Conservation (phyloP, 2,113 vertebrate genomes). For the Hyaena hyaena region DNA sequence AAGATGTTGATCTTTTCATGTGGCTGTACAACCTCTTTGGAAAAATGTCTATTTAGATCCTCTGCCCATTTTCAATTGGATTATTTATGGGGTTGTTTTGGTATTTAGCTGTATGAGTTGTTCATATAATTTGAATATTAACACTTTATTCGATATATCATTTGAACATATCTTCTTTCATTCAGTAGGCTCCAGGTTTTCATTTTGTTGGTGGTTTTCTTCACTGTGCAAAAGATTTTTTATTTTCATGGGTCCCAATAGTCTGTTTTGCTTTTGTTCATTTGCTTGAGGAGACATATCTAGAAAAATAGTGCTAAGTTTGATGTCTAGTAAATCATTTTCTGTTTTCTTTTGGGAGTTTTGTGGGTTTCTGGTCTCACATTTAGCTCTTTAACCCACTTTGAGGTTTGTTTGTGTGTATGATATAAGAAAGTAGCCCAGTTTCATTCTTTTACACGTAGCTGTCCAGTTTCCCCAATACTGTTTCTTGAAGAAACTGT, state of each 20-base stretch:
- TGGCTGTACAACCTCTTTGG: not conserved
- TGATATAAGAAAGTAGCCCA: not conserved
- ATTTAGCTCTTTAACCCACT: not conserved
- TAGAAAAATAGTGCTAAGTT: not conserved
- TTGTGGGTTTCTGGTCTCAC: not conserved
- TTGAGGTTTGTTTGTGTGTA: not conserved
- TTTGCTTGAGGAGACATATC: not conserved
- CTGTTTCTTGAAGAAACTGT: not conserved
- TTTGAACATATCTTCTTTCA: not conserved
- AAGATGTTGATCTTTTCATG: not conserved
- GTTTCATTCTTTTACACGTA: not conserved
- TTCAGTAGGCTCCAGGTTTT: not conserved
- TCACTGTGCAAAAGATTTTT: not conserved
- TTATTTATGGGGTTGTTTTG: not conserved
- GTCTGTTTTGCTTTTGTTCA: not conserved
- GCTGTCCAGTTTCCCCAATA: not conserved
- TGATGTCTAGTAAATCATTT: not conserved
- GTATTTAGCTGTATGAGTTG: not conserved
- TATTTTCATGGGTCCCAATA: not conserved
- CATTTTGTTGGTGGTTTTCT: not conserved
- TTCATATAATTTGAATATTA: not conserved
- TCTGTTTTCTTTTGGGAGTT: not conserved
- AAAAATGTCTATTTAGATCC: not conserved
- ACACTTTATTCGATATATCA: not conserved
- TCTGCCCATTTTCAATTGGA: not conserved